Base-by-base conservation (phyloP, 1,140 invertebrate species). In the Macrobrachium nipponense region DNA sequence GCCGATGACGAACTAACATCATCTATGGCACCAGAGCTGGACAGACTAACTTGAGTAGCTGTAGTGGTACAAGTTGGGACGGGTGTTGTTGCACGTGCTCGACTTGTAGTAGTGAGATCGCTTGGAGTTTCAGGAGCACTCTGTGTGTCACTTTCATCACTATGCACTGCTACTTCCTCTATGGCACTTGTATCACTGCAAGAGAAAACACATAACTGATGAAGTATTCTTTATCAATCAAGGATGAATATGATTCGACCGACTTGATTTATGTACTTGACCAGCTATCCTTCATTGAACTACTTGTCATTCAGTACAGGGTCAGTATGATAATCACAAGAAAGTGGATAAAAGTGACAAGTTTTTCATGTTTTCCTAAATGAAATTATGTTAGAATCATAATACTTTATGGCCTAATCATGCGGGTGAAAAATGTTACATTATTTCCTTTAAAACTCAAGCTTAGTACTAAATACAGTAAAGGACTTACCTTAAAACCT, bases 61-160 rank as follows among this genome's bases (percentile, higher is more conserved):
- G 60, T 60, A 2, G 76, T 82, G n/a, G 81, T 73, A 27, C n/a
- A 20, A 58, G 23, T 62, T 14, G 81, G 77, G 14, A 81, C 61
- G n/a, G 80, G 62, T 4, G 60, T 36, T 68, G 62, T 73, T 7
- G 23, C 64, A 51, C 61, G 80, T 7, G 76, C 27, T 8, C 14
- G n/a, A 14, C 43, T 44, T 18, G 44, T 62, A 36, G 27, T 64
- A n/a, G 14, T 75, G 27, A 59, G 18, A n/a, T 80, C 62, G 80
- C 75, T 73, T 20, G 77, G 66, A 14, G 84, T 80, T 44, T 86
- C 84, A 14, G 84, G 77, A 15, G 84, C 84, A 80, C 84, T 86
- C 78, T 86, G 84, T 3, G 84, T 86, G 51, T 86, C 84, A 75
- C 84, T 86, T 43, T 86, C 84, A 61, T 86, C 84, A 64, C 84